These are phyloP conservation scores for Ischnus inquisitorius DNA, from an alignment of 2,888 invertebrate genomes.

Conservation along the genomic window DNA sequence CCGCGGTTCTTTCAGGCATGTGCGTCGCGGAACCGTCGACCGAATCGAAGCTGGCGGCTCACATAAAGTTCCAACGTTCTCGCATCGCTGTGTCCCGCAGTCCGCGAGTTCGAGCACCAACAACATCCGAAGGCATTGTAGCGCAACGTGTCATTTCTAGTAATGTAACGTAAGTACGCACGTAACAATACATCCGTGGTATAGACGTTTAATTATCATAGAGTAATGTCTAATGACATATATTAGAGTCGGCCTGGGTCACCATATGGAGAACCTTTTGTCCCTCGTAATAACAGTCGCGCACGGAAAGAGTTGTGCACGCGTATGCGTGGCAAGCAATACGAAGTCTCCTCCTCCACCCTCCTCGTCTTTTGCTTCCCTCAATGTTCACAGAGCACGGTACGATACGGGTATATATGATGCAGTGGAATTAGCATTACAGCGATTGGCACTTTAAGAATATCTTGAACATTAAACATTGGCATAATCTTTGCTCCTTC, in stretches of 20 bases:
- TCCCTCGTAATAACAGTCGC: constrained; percentile 84
- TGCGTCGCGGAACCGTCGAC: constrained; percentile 71
- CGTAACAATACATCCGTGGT: constrained; percentile 83
- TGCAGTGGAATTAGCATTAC: not conserved
- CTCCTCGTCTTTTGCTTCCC: constrained; percentile 89
- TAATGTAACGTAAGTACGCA: constrained; percentile 83
- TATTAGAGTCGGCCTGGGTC: constrained; percentile 82
- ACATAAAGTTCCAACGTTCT: constrained; percentile 83
- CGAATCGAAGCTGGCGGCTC: constrained; percentile 72
- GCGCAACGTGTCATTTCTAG: constrained; percentile 85
- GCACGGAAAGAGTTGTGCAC: constrained; percentile 84
- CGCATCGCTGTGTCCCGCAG: constrained; percentile 85
- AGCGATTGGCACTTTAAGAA: not conserved
- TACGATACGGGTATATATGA: constrained; percentile 9
- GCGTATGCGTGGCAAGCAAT: constrained; percentile 78
- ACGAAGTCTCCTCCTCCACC: constrained; percentile 73
- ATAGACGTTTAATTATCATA: constrained; percentile 86
- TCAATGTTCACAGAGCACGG: constrained; percentile 86
- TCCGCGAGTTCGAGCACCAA: constrained; percentile 74
- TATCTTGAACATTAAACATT: not conserved
- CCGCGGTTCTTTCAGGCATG: constrained; percentile 42
- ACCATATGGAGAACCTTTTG: constrained; percentile 85
- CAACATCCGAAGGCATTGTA: constrained; percentile 83
- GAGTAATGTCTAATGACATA: constrained; percentile 86
- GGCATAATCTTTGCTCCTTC: constrained; percentile 8